phyloP scores from a whole-genome alignment of 1,140 invertebrate genomes.

The Drosophila nannoptera region DNA sequence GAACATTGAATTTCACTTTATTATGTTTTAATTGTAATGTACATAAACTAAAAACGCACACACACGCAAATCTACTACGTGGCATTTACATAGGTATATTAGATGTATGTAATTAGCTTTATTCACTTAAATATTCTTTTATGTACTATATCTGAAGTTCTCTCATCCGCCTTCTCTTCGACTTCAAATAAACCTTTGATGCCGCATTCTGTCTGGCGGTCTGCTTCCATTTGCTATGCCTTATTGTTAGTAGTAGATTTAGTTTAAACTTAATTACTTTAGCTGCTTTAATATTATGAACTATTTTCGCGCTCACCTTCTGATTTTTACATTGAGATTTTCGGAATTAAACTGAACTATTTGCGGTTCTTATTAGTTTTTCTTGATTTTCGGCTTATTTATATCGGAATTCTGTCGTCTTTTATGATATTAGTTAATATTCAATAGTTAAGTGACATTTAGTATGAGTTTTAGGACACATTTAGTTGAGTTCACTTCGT shows the following conservation, averaged over 20 bases:
- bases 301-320: conserved; percentile 47
- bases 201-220: conserved; percentile 1
- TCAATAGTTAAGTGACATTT: conserved; percentile 57
- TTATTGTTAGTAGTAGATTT: neutral
- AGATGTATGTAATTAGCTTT: conserved; percentile 43
- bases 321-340: conserved; percentile 65
- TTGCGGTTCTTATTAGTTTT: conserved; percentile 25
- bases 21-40: conserved; percentile 64
- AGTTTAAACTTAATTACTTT: conserved; percentile 10
- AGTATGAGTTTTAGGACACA: conserved; percentile 73
- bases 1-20: conserved; percentile 70
- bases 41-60: conserved; percentile 55
- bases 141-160: conserved; percentile 27
- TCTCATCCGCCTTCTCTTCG: neutral
- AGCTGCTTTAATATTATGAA: conserved; percentile 36
- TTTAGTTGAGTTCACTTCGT: conserved; percentile 67
- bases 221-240: conserved; percentile 34
- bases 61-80: conserved; percentile 54
- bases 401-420: conserved; percentile 44
- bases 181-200: conserved; percentile 1
- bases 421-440: conserved; percentile 45
- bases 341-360: conserved; percentile 56
- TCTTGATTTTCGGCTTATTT: conserved; percentile 8
- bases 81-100: conserved; percentile 60
- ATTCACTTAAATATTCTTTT: conserved; percentile 34